These are phyloP conservation scores for Amphiprion ocellaris DNA, from an alignment of 2,113 vertebrate genomes.

Conservation along the genomic window DNA sequence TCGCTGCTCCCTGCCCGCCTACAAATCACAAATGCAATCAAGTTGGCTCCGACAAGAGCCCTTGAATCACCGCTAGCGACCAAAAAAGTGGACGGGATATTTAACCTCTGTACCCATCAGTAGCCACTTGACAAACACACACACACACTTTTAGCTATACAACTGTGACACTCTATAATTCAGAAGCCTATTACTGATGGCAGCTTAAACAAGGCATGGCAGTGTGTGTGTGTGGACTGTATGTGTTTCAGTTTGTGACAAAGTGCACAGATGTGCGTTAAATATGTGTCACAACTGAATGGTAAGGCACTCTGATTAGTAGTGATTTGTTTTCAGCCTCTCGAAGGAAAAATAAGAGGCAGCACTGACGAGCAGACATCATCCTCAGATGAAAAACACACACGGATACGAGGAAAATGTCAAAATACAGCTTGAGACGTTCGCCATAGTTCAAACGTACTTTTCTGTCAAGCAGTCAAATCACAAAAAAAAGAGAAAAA, in stretches of 20 bases:
- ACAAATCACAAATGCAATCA: constrained; percentile 83
- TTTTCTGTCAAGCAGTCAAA: constrained; percentile 68
- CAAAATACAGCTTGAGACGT: constrained; percentile 55
- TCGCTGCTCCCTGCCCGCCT: constrained; percentile 44
- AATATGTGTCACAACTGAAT: constrained; percentile 53
- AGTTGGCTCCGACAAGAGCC: constrained; percentile 65
- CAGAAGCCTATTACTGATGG: constrained; percentile 68
- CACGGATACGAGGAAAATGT: constrained; percentile 30
- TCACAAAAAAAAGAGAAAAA: constrained; percentile 30
- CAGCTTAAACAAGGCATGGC: constrained; percentile 34
- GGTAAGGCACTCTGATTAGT: constrained; percentile 62
- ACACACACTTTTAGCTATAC: constrained; percentile 40
- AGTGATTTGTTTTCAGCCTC: constrained; percentile 72
- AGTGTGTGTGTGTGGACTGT: not conserved
- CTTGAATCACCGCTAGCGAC: constrained; percentile 77
- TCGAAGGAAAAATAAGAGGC: constrained; percentile 52
- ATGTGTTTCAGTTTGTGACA: constrained; percentile 1
- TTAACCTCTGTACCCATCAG: constrained; percentile 79
- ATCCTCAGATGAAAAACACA: constrained; percentile 36
- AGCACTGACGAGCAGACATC: constrained; percentile 18
- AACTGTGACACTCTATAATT: constrained; percentile 73
- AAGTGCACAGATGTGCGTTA: not conserved
- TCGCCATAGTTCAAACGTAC: constrained; percentile 49
- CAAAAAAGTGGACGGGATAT: constrained; percentile 63
- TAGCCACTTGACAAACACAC: constrained; percentile 64